These are phyloP conservation scores for Zoanthus sociatus DNA, from an alignment of 92 coral and sea anemone genomes.

Conservation along the genomic window DNA sequence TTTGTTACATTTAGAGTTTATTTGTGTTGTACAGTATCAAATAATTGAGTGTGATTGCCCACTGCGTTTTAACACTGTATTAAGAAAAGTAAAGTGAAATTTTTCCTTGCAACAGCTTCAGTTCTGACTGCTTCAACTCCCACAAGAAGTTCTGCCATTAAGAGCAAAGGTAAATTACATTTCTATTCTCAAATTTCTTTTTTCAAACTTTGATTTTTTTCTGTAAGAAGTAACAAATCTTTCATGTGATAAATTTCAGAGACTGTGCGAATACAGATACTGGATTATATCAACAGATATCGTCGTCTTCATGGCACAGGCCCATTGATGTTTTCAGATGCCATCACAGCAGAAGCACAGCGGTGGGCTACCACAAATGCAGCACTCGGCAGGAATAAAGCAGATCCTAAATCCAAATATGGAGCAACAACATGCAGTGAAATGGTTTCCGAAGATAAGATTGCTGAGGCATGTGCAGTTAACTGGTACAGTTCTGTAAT, in stretches of 20 bases:
- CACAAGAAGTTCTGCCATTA: slow-evolving; percentile 35
- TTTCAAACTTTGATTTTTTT: neutral
- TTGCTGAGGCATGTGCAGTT: slow-evolving; percentile 64
- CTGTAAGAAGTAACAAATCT: neutral
- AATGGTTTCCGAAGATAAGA: slow-evolving; percentile 59
- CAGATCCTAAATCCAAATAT: slow-evolving; percentile 74
- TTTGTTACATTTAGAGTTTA: too few relatives aligned
- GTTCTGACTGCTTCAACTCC: slow-evolving; percentile 14
- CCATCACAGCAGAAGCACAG: slow-evolving; percentile 71
- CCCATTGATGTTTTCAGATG: slow-evolving; percentile 62
- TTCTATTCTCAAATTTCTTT: neutral
- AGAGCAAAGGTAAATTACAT: slow-evolving; percentile 22
- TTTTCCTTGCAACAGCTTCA: too few relatives aligned
- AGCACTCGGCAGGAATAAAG: slow-evolving; percentile 57
- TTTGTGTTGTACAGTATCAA: too few relatives aligned
- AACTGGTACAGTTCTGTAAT: slow-evolving; percentile 71
- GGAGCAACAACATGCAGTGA: slow-evolving; percentile 66
- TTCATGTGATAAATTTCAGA: slow-evolving; percentile 44
- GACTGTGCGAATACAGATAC: slow-evolving; percentile 57
- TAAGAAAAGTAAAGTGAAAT: too few relatives aligned
- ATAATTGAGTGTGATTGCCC: too few relatives aligned
- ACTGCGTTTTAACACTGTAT: too few relatives aligned
- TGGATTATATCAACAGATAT: slow-evolving; percentile 72
- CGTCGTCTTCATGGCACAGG: slow-evolving; percentile 82
- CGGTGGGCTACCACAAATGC: slow-evolving; percentile 64